Evolutionary conservation across 2,113 vertebrate species (phyloP).

Genomic region (Elgaria multicarinata): DNA sequence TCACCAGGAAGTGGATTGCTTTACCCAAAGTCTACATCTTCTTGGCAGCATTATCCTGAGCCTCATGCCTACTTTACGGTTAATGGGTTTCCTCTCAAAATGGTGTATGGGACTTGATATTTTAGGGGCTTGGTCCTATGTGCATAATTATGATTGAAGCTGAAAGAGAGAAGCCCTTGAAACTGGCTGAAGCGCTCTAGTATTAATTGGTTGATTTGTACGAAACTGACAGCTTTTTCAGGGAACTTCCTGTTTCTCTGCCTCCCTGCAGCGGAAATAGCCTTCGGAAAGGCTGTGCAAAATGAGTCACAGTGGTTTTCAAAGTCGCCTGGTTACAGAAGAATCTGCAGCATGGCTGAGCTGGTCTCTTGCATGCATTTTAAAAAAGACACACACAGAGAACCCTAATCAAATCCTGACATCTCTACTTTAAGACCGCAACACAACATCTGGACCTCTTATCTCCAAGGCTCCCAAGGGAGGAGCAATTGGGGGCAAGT

Average conservation of each 20-base stretch:
- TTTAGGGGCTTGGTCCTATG: not conserved
- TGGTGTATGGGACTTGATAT: not conserved
- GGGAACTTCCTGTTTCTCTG: conserved; percentile 54
- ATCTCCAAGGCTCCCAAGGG: not conserved
- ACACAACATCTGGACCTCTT: too few species aligned
- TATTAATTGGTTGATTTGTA: not conserved
- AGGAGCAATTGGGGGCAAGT: not conserved
- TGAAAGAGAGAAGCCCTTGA: not conserved
- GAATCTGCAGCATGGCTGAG: not conserved
- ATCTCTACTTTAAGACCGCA: too few species aligned
- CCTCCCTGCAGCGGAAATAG: conserved; percentile 34
- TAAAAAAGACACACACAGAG: not conserved
- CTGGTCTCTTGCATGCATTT: not conserved
- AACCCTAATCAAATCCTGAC: not conserved
- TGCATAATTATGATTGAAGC: not conserved
- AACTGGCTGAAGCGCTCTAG: not conserved
- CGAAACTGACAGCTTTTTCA: conserved; percentile 7
- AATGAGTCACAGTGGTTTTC: conserved; percentile 44
- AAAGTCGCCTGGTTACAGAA: not conserved
- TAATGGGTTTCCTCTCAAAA: conserved; percentile 9
- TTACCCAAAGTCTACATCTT: not conserved
- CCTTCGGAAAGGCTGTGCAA: conserved; percentile 7
- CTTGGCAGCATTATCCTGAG: conserved; percentile 11
- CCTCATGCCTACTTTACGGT: not conserved
- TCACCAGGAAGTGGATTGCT: not conserved